Base-by-base conservation (phyloP, 1,140 invertebrate genomes). In the Agraylea sexmaculata region DNA sequence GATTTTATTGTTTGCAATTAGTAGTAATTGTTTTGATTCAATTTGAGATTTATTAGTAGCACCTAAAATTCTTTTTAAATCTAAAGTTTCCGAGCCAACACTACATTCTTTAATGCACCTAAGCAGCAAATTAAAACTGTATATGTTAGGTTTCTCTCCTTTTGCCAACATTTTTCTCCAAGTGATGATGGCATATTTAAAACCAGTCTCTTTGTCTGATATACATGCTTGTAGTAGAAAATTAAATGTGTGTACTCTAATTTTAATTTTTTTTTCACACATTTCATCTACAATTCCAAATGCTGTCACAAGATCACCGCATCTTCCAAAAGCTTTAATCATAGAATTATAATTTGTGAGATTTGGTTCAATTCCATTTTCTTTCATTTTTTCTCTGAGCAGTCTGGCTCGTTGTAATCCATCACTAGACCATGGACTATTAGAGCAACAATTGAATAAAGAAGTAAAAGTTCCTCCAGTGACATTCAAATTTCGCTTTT, bases 251-350 rank as follows among this genome's bases (percentile, higher is more conserved):
- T 78, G 74, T 6, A 68, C 61, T 52, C 68, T 73, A n/a, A 83
- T 60, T 32, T 60, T 55, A n/a, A 83, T 58, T 35, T 72, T 64
- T 35, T 77, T 78, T 21, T 75, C 64, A 1, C 64, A 49, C 80
- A 91, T 88, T 70, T 91, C 80, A 67, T 94, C 87, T 7, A 83
- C 78, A 37, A 93, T 54, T 53, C 70, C 47, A 64, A 91, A 91
- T 4, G 87, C 83, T 34, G 73, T 77, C 33, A 70, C 42, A 10
- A 89, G 51, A 57, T 88, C 77, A 4, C 80, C 79, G 64, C 83
- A 83, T 45, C 77, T 62, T 2, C 84, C 86, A 70, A 86, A 95
- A 2, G 87, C 85, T 71, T 90, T 93, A 6, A 94, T 83, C 77
- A 93, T 81, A 3, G 80, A 73, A 72, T 90, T 80, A 49, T 87